Evolutionary conservation across 2,113 vertebrate genomes (phyloP).

Genomic region (Bambusicola thoracicus): DNA sequence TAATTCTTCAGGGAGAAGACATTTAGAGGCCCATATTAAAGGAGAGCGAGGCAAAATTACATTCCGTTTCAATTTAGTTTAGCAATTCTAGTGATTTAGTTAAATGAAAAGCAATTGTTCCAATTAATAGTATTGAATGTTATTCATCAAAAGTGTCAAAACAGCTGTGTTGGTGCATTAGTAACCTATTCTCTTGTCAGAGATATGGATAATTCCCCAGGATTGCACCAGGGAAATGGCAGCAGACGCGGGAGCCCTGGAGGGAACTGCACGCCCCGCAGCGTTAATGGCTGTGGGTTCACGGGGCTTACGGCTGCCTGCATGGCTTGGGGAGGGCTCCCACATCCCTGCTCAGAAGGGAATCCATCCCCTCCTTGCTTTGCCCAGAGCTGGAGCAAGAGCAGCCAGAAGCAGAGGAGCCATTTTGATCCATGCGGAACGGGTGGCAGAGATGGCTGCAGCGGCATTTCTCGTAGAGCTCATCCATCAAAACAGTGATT

Average conservation of each 20-base stretch:
- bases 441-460: fast-evolving
- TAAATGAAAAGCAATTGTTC: slow-evolving; percentile 92
- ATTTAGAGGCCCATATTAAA: slow-evolving; percentile 85
- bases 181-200: slow-evolving; percentile 86
- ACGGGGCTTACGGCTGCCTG: not conserved
- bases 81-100: slow-evolving; percentile 88
- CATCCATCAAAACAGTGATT: slow-evolving; percentile 76
- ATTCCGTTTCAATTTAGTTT: slow-evolving; percentile 87
- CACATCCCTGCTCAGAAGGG: not conserved
- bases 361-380: not conserved
- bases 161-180: slow-evolving; percentile 85
- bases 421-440: not conserved
- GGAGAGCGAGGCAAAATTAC: slow-evolving; percentile 83
- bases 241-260: slow-evolving; percentile 17
- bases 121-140: slow-evolving; percentile 94
- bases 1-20: slow-evolving; percentile 88
- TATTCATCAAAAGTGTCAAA: slow-evolving; percentile 91
- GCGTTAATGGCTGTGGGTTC: not conserved
- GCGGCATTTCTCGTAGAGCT: slow-evolving; percentile 41
- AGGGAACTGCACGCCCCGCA: not conserved
- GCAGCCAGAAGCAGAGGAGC: not conserved
- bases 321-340: not conserved
- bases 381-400: not conserved
- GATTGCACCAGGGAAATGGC: slow-evolving; percentile 60
- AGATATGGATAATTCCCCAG: slow-evolving; percentile 79